These are phyloP conservation scores for Clepsis dumicolana DNA, from an alignment of 2,888 invertebrate genomes.

Conservation along the genomic window DNA sequence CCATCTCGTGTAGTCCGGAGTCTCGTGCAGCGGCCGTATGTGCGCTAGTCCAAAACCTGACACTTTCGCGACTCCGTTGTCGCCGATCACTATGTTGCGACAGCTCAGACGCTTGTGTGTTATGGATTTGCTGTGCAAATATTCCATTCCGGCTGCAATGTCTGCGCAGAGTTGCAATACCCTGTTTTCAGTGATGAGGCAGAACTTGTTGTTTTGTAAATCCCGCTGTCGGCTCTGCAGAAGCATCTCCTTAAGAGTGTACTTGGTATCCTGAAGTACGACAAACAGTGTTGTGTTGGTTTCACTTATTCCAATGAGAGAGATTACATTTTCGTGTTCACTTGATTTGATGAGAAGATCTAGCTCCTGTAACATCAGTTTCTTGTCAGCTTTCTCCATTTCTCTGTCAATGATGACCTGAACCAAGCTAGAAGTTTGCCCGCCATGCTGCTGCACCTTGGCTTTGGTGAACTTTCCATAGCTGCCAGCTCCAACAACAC, in stretches of 20 bases:
- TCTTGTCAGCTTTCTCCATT: constrained; percentile 82
- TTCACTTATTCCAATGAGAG: constrained; percentile 93
- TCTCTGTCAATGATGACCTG: constrained; percentile 88
- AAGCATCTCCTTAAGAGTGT: constrained; percentile 90
- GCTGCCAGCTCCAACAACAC: constrained; percentile 90
- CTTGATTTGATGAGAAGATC: constrained; percentile 90
- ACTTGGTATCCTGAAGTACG: constrained; percentile 89
- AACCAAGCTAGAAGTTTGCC: constrained; percentile 83
- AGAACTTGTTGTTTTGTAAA: constrained; percentile 84
- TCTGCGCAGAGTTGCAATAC: constrained; percentile 88
- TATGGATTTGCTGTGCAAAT: constrained; percentile 88
- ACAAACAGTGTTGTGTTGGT: constrained; percentile 91
- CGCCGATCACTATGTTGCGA: constrained; percentile 89
- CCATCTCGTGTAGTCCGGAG: constrained; percentile 92
- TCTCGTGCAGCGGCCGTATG: constrained; percentile 87
- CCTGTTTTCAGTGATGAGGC: constrained; percentile 87
- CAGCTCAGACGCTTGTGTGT: constrained; percentile 91
- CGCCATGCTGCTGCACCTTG: constrained; percentile 87
- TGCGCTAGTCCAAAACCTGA: constrained; percentile 91
- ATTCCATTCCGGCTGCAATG: constrained; percentile 90
- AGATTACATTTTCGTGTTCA: constrained; percentile 90
- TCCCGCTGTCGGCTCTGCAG: constrained; percentile 86
- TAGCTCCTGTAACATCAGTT: constrained; percentile 88
- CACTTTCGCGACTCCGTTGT: constrained; percentile 89
- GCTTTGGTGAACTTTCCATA: constrained; percentile 93